Evolutionary conservation across 2,888 invertebrate genomes (phyloP), one percentile per base, ranked within the genome.

Genomic region (Bombyx huttoni): DNA sequence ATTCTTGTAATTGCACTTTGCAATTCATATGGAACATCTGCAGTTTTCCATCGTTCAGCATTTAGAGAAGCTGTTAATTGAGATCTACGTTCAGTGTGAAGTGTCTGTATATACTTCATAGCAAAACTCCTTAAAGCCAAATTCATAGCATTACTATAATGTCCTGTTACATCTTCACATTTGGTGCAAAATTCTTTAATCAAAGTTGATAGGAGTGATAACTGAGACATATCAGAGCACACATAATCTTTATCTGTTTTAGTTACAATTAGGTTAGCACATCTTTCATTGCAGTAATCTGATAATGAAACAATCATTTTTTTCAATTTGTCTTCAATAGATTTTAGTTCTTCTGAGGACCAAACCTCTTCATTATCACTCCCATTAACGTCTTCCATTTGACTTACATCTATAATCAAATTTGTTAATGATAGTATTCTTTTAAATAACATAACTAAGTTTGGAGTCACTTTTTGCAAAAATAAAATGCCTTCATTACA

Each of bases 41-140:
- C 95, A 63, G 94, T 92, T 70, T 95, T 96, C 99, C 99, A 99
- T 55, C 95, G 89, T 79, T 99, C 99, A 57, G 92, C 92, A 73
- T 98, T 98, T 48, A 99, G 87, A 46, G 97, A 90, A 56, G 95
- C 79, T 47, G 94, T 94, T 52, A 99, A 84, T 78, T 97, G 97
- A 51, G 91, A 92, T 78, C 96, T 95, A 49, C 96, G 90, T 68
- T 97, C 96, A 47, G 92, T 90, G 79, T 99, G 98, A 77, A 99
- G 96, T 67, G 94, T 92, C 70, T 95, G 94, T 51, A 98, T 94
- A 82, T 97, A 98, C 70, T 95, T 94, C 71, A 94, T 94, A 0
- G 97, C 96, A 91, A 97, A 94, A 56, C 93, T 93, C 78, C 96
- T 95, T 56, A 97, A 91, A 51, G 96, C 95, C 49, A 94, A 91